These are phyloP conservation scores for Oscheius sp. DNA, from an alignment of 2,888 invertebrate genomes.

Conservation along the genomic window DNA sequence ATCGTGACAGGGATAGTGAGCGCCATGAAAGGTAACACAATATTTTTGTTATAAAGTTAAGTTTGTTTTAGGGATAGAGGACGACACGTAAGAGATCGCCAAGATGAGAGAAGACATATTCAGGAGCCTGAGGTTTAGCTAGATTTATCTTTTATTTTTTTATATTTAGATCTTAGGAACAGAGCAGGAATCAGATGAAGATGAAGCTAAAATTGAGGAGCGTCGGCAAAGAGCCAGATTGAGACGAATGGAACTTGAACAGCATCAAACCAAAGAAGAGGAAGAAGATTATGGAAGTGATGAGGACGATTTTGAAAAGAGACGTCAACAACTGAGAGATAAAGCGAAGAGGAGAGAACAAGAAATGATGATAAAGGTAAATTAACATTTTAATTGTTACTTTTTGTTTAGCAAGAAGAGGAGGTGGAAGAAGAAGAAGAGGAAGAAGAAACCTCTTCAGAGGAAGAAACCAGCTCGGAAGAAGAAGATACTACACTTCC, in stretches of 20 bases:
- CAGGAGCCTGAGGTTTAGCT: constrained; percentile 43
- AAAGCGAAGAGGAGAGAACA: constrained; percentile 33
- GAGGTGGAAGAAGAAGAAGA: constrained; percentile 44
- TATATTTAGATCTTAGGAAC: constrained; percentile 36
- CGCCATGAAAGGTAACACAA: background rate
- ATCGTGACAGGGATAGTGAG: constrained; percentile 3
- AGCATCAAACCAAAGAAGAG: constrained; percentile 18
- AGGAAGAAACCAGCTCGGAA: constrained; percentile 68
- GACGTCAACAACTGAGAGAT: constrained; percentile 39
- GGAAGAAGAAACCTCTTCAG: constrained; percentile 53
- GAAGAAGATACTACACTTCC: constrained; percentile 73
- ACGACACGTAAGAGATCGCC: too few relatives aligned
- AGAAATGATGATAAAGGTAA: constrained; percentile 39
- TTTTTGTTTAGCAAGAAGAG: constrained; percentile 34
- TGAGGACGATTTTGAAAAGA: constrained; percentile 47
- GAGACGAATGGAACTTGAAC: constrained; percentile 43
- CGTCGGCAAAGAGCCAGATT: constrained; percentile 51
- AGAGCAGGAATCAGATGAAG: constrained; percentile 52
- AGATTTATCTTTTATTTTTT: background rate
- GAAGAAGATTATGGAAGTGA: constrained; percentile 46
- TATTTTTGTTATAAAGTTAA: too few relatives aligned
- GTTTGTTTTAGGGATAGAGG: too few relatives aligned
- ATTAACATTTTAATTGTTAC: background rate
- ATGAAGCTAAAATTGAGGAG: constrained; percentile 54
- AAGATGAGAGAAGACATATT: constrained; percentile 26